Base-by-base conservation (phyloP, 1,140 invertebrate species). In the Triops cancriformis region DNA sequence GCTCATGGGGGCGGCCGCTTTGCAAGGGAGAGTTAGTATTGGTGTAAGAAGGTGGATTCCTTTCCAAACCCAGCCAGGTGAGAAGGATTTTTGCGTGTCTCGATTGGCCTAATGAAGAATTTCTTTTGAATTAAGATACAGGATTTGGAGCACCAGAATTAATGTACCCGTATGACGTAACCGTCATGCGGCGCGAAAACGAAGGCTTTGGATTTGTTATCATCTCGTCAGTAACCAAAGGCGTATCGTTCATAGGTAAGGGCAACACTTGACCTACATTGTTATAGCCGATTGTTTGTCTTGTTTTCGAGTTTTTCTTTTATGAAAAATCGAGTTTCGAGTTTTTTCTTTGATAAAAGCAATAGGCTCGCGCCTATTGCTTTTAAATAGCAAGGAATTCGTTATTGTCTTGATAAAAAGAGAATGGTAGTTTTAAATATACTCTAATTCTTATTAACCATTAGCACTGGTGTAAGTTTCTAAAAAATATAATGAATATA, bases 121-220 rank as follows among this genome's bases (percentile, higher is more conserved):
- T 76, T 7, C 43, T 37, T 76, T 11, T 64, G n/a, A 11, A 7
- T n/a, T 73, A 37, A 72, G 76, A 73, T 78, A 26, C 77, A 1
- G 77, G 77, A 26, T 81, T 80, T 72, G 74, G 84, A 77, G 80
- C 84, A 14, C 86, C 87, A n/a, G 89, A 89, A 83, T 73, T 72
- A 75, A 74, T 77, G 28, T 85, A 86, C 77, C 87, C 88, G 0
- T 95, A 96, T 81, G 94, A 97, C 83, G 92, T 97, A 12, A 91
- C 92, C 11, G 92, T 99, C 0, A 93, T 90, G 51, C 88, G 97
- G 76, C 90, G 91, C 83, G 95, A 98, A 81, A 94, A 92, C 78
- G 97, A 99, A 86, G 97, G 97, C 11, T 99, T 99, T 86, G 98
- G 97, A 26, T 99, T 99, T 86, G 96, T 99, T 26, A 98, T 99